Base-by-base conservation (phyloP, 2,113 vertebrate genomes). In the Pitta sordida region DNA sequence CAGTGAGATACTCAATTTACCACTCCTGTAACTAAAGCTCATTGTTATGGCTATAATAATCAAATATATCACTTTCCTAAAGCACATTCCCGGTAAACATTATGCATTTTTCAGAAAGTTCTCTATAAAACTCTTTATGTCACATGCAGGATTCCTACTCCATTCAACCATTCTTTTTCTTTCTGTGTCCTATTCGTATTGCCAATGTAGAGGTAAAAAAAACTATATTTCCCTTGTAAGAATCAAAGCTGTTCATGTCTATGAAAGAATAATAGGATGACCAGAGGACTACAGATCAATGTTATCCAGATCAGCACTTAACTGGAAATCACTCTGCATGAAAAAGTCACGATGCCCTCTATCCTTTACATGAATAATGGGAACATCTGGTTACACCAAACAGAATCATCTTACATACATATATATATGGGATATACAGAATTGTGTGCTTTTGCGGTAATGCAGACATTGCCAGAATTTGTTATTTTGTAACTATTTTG, bases 301-400 rank as follows among this genome's bases (percentile, higher is more conserved):
- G 91, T 91, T 95, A 93, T 95, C 90, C 93, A 91, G 92, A 94
- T 96, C 79, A 86, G 88, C 95, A 95, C 90, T 97, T 96, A 96
- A 93, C 90, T 90, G 90, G 92, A 96, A 94, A 94, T 93, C 88
- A 78, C 78, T 93, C 91, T 60, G 78, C 90, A 96, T 96, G 96
- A 97, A 91, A 96, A 96, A 95, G 95, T 96, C 83, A 95, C 79
- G 53, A 96, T 91, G 88, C 52, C 79, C 84, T 97, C 90, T 96
- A 90, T 94, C 86, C 83, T 95, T 95, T 79, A 91, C 75, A 49
- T 58, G 87, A 56, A 82, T 94, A 93, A 94, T 95, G 91, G 93
- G 82, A 87, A 93, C 94, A 94, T 94, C 88, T 94, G 89, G 85
- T 96, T 93, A 95, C 79, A 91, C 85, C 52, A 75, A 81, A 77